phyloP scores from a whole-genome alignment of 2,113 vertebrate species.

The Pseudonaja textilis region DNA sequence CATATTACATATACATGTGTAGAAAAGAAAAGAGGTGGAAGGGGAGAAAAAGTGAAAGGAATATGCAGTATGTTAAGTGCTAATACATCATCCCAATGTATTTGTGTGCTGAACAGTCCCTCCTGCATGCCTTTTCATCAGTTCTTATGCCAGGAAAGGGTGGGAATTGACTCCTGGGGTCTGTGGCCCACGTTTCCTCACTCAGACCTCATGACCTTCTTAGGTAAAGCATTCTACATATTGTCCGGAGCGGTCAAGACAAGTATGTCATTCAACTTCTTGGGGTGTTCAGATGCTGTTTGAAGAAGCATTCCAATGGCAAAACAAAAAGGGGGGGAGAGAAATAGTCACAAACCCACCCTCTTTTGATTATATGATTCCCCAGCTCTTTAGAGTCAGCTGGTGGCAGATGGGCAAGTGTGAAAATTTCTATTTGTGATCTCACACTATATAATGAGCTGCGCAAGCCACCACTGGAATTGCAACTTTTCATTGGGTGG shows the following conservation, averaged over 20 bases:
- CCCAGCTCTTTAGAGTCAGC: slow-evolving; percentile 72
- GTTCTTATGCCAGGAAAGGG: slow-evolving; percentile 62
- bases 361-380: slow-evolving; percentile 70
- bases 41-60: slow-evolving; percentile 40
- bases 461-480: slow-evolving; percentile 67
- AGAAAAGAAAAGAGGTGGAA: not conserved
- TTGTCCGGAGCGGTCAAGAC: slow-evolving; percentile 60
- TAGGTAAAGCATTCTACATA: slow-evolving; percentile 66
- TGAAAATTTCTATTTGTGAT: slow-evolving; percentile 75
- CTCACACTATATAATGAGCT: slow-evolving; percentile 73
- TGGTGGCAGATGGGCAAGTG: slow-evolving; percentile 74
- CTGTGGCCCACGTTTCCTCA: slow-evolving; percentile 58
- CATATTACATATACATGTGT: slow-evolving; percentile 53
- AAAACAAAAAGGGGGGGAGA: slow-evolving; percentile 45
- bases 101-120: slow-evolving; percentile 57
- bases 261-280: slow-evolving; percentile 66
- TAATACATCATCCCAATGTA: slow-evolving; percentile 64
- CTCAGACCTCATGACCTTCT: slow-evolving; percentile 58
- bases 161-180: slow-evolving; percentile 60
- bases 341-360: slow-evolving; percentile 47
- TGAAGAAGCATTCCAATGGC: slow-evolving; percentile 68
- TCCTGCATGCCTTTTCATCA: slow-evolving; percentile 56
- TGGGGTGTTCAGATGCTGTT: slow-evolving; percentile 64
- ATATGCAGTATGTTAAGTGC: slow-evolving; percentile 57
- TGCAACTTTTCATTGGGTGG: slow-evolving; percentile 38